These are phyloP conservation scores for Brachylomia viminalis DNA, from an alignment of 2,888 invertebrate species.

Conservation along the genomic window DNA sequence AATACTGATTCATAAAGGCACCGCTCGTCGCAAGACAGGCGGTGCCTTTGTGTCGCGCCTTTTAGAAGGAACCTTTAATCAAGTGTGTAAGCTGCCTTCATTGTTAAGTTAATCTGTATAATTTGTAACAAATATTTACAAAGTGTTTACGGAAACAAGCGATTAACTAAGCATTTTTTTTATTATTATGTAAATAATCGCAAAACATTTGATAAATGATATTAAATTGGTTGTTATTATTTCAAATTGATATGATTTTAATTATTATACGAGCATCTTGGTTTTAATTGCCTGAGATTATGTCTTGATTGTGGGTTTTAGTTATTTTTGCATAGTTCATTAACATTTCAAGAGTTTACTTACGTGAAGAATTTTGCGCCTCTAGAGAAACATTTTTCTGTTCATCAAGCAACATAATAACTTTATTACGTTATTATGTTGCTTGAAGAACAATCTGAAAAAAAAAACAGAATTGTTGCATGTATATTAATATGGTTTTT, in stretches of 20 bases:
- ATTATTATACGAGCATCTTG: slow-evolving; percentile 4
- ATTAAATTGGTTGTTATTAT: slow-evolving; percentile 6
- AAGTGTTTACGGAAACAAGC: slow-evolving; percentile 44
- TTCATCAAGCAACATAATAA: too few relatives aligned
- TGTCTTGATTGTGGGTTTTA: neutral
- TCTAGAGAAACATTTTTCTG: neutral
- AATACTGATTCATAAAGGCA: too few relatives aligned
- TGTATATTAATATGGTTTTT: too few relatives aligned
- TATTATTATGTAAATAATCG: neutral
- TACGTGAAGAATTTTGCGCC: neutral
- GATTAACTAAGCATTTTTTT: slow-evolving; percentile 18
- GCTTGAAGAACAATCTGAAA: too few relatives aligned
- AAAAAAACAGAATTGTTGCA: too few relatives aligned
- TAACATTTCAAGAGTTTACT: neutral
- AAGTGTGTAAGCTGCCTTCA: neutral
- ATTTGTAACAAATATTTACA: slow-evolving; percentile 28
- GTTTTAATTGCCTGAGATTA: slow-evolving; percentile 17
- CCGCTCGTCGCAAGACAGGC: too few relatives aligned
- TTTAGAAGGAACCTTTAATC: too few relatives aligned
- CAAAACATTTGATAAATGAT: neutral
- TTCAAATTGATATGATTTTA: slow-evolving; percentile 31
- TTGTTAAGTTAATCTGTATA: slow-evolving; percentile 12
- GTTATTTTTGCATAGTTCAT: neutral
- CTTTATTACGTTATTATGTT: too few relatives aligned
- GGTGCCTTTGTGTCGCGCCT: too few relatives aligned